Evolutionary conservation across 2,797 vertebrate genomes (phyloP), one percentile per base, ranked within the genome.

Genomic region (Gallinago nigripennis): DNA sequence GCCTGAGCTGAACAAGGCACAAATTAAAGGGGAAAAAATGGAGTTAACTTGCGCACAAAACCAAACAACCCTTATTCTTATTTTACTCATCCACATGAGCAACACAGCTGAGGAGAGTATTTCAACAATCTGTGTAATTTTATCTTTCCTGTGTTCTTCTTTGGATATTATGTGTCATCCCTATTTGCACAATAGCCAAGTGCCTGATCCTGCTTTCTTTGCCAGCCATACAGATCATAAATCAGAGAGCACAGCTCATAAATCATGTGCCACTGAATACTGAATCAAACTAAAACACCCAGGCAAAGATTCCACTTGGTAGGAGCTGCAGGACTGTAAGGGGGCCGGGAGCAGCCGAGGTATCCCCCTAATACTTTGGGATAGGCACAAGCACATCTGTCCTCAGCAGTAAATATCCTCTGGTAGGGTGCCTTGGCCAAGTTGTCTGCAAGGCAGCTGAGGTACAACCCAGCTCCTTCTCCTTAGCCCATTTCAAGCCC

Each of bases 91-190:
- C 41, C 30, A 30, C 90, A 93, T 88, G 73, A 95, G 60, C 68
- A 95, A 92, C 24, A 43, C 33, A 94, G 70, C 51, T 73, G 75
- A 95, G 66, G 45, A 91, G 88, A 92, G 17, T 75, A 97, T 92
- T 95, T 94, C 94, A 96, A 90, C 92, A 94, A 94, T 95, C 90
- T 86, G 90, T 84, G 86, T 96, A 87, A 95, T 96, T 97, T 97
- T 94, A 89, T 96, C 96, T 96, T 96, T 95, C 95, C 93, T 94
- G 86, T 95, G 93, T 90, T 96, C 70, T 93, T 88, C 83, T 93
- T 86, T 35, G 94, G 91, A 58, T 92, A 92, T 77, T 87, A 95
- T 95, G 91, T 95, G 92, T 96, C 96, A 96, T 95, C 94, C 48
- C 61, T 63, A 83, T 90, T 92, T 92, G 93, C 93, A 95, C 94